Conservation (phyloP, 2,888 invertebrate genomes). For the Helleia helle region DNA sequence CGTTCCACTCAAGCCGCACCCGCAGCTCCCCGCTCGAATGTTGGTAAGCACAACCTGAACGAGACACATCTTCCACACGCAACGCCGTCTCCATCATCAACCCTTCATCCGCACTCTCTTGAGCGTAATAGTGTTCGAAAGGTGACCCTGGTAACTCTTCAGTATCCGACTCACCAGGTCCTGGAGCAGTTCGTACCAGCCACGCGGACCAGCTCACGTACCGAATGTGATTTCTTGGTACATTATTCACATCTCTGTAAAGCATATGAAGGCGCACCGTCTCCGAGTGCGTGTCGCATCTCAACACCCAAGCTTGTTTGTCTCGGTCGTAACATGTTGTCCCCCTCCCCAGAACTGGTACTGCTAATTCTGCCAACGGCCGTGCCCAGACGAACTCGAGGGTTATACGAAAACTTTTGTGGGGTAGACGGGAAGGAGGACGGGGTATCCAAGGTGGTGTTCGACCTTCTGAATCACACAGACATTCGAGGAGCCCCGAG, state of each 20-base stretch:
- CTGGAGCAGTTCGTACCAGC: conserved; percentile 65
- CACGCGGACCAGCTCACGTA: conserved; percentile 83
- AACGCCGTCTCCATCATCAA: conserved; percentile 87
- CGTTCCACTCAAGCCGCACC: conserved; percentile 87
- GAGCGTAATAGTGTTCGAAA: conserved; percentile 86
- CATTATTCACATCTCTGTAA: conserved; percentile 83
- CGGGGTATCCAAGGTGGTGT: conserved; percentile 82
- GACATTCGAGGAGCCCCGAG: conserved; percentile 80
- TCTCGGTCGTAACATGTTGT: conserved; percentile 84
- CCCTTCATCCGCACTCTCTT: conserved; percentile 85
- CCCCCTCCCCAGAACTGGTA: conserved; percentile 73
- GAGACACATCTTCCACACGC: conserved; percentile 80
- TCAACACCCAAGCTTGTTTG: conserved; percentile 85
- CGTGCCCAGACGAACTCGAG: conserved; percentile 84
- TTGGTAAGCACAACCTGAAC: conserved; percentile 79
- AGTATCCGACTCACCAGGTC: conserved; percentile 77
- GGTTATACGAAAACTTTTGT: conserved; percentile 79
- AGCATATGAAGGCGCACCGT: conserved; percentile 82
- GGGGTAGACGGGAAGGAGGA: conserved; percentile 73
- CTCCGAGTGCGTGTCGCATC: conserved; percentile 85
- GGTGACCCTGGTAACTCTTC: conserved; percentile 81
- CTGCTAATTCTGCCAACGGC: conserved; percentile 65
- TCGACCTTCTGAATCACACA: conserved; percentile 80
- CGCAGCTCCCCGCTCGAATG: conserved; percentile 82
- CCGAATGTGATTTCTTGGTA: conserved; percentile 82